Evolutionary conservation across 2,888 invertebrate species (phyloP), one percentile per base, ranked within the genome.

Genomic region (Encarsia formosa): DNA sequence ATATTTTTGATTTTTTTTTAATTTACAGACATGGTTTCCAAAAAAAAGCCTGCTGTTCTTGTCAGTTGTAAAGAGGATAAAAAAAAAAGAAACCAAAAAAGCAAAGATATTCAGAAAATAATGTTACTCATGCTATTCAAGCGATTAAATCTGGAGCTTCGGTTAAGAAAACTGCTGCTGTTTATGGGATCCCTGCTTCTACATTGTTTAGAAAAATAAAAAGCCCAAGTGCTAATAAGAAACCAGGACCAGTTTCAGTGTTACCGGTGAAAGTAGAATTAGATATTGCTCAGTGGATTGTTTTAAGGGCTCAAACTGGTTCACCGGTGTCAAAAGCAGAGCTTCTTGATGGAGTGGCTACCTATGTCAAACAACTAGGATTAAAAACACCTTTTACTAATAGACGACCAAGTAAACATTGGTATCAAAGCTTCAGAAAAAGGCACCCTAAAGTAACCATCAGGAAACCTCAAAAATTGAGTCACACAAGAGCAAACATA

Each of bases 321-420:
- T 26, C 5, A 35, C 52, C 42, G 16, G 47, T 38, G 2, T 35
- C 41, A 2, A 52, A 47, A 41, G 13, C 1, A 15, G 42, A 52
- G 22, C 42, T 52, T 20, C 16, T 49, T 5, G 40, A 54, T n/a
- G 5, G 40, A 23, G 49, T 54, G 1, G 32, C 49, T 35, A 1
- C 1, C 4, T 49, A 49, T 39, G 23, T 44, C 5, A 15, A 6
- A 15, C 32, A 15, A 13, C 13, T 31, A 15, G 18, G 15, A 2
- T 39, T 16, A 34, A 16, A 16, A 22, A 49, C 11, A 13, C 22
- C 23, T 9, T 44, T 50, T 32, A 38, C 3, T 13, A 13, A 38
- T 8, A 20, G 29, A 4, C 5, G 32, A 8, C 50, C 50, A 20
- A 39, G 44, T n/a, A 9, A 23, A 3, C 16, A 38, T 2, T 50